Percentiles rank a stretch among this genome's conserved stretches.
Evolutionary conservation across 1,140 invertebrate species (phyloP).

Genomic region (Cardiocondyla obscurior): DNA sequence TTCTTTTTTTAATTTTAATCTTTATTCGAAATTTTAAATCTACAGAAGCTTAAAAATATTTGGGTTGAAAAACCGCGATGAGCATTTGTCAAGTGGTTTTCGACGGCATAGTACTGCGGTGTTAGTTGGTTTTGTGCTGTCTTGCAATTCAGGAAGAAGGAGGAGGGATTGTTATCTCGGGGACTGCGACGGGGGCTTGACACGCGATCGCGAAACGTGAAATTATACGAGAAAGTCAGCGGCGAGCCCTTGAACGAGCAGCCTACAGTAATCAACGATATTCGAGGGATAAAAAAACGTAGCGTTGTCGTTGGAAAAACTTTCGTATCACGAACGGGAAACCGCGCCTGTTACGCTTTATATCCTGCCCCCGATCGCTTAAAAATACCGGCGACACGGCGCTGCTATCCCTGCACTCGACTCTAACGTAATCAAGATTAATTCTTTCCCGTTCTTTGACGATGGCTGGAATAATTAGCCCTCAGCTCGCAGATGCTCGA

Average conservation of each 20-base stretch:
- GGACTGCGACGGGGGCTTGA: conserved; percentile 68
- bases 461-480: conserved; percentile 61
- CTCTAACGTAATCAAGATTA: conserved; percentile 29
- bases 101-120: not conserved
- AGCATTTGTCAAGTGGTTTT: not conserved
- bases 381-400: not conserved
- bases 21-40: not conserved
- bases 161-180: conserved; percentile 48
- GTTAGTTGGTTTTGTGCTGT: not conserved
- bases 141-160: conserved; percentile 49
- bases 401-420: not conserved
- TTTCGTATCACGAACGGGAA: not conserved
- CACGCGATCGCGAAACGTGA: conserved; percentile 75
- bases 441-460: not conserved
- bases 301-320: not conserved
- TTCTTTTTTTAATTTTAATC: not conserved
- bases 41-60: not conserved
- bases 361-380: not conserved
- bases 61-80: not conserved
- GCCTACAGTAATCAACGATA: conserved; percentile 15
- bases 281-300: not conserved
- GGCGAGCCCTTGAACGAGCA: conserved; percentile 75
- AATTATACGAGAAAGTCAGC: conserved; percentile 79
- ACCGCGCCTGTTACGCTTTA: not conserved
- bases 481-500: conserved; percentile 61